Evolutionary conservation across 2,113 vertebrate species (phyloP).

Genomic region (Ciconia boyciana): DNA sequence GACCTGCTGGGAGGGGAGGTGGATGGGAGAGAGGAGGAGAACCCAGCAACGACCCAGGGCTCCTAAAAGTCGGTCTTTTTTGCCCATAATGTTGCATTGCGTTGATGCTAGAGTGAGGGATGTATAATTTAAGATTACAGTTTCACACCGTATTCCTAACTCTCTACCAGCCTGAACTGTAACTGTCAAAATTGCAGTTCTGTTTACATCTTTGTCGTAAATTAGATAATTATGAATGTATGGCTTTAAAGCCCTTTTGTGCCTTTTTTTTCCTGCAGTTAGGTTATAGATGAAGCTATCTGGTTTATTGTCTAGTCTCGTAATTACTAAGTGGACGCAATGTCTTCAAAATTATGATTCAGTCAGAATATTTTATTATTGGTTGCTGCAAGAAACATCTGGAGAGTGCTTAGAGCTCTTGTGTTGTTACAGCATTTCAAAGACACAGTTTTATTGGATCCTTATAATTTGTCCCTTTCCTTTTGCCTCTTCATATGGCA

Average conservation of each 20-base stretch:
- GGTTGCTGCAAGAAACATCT: constrained; percentile 18
- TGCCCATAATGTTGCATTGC: not conserved
- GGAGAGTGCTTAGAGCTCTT: not conserved
- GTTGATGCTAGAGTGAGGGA: rapidly evolving
- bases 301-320: not conserved
- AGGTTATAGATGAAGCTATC: not conserved
- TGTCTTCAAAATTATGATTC: not conserved
- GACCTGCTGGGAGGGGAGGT: not conserved
- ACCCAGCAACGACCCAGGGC: not conserved
- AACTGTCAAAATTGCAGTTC: not conserved
- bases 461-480: not conserved
- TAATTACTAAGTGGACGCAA: not conserved
- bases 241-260: not conserved
- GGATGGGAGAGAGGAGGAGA: not conserved
- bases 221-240: not conserved
- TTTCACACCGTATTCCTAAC: not conserved
- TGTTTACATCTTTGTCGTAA: not conserved
- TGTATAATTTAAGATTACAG: not conserved
- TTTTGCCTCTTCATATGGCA: not conserved
- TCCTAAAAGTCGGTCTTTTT: not conserved
- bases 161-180: not conserved
- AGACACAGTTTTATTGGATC: not conserved
- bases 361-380: not conserved
- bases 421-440: not conserved
- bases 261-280: not conserved